Percentiles rank a stretch among this genome's conserved stretches.
Evolutionary conservation across 2,797 vertebrate genomes (phyloP).

Genomic region (Dallia pectoralis): DNA sequence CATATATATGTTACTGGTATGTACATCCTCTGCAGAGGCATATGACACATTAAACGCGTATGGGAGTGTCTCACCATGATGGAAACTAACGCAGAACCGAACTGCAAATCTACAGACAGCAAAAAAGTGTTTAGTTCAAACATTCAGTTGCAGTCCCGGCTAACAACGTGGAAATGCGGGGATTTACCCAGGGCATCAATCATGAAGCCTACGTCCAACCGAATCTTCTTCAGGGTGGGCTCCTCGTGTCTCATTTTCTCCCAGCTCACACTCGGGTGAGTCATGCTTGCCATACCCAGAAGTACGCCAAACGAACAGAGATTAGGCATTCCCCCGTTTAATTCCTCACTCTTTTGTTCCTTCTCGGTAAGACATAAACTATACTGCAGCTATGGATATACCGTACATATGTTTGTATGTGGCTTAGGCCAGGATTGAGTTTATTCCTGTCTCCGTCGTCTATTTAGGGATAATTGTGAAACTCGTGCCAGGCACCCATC

Average conservation of each 20-base stretch:
- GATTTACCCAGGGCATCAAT: slow-evolving; percentile 27
- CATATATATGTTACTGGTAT: background rate
- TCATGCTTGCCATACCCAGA: slow-evolving; percentile 49
- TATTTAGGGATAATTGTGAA: slow-evolving; percentile 14
- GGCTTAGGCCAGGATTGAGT: slow-evolving; percentile 1
- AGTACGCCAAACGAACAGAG: slow-evolving; percentile 47
- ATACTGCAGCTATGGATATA: slow-evolving; percentile 26
- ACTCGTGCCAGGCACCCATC: slow-evolving; percentile 17
- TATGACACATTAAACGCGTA: background rate
- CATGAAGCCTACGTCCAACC: slow-evolving; percentile 39
- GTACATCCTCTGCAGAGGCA: background rate
- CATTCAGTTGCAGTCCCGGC: background rate
- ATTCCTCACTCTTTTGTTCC: slow-evolving; percentile 41
- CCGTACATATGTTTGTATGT: slow-evolving; percentile 18
- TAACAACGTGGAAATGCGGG: slow-evolving; percentile 7
- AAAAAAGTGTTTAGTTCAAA: background rate
- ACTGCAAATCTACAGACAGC: background rate
- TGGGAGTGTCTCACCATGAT: background rate
- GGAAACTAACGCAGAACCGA: too few species aligned
- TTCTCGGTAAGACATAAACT: slow-evolving; percentile 45
- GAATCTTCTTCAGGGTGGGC: slow-evolving; percentile 43
- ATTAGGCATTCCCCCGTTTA: slow-evolving; percentile 48
- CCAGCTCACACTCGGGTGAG: slow-evolving; percentile 41
- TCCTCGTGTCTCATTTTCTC: slow-evolving; percentile 48
- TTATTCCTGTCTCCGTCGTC: slow-evolving; percentile 15